A percentile compares a stretch with the other conserved stretches of the same genome.
Evolutionary conservation across 2,888 invertebrate species (phyloP).

Genomic region (Cosmorhoe ocellata): DNA sequence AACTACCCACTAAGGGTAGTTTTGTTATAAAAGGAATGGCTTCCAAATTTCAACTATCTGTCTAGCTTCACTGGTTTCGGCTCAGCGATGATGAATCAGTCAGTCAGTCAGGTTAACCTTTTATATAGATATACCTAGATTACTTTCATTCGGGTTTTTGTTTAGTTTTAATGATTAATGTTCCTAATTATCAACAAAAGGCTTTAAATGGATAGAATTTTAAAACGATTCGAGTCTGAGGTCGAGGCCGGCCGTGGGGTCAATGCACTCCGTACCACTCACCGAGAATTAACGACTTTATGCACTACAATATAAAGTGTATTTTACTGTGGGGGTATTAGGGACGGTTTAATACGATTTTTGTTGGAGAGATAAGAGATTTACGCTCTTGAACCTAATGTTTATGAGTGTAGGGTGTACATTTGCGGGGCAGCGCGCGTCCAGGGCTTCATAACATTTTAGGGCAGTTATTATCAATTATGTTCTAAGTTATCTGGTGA

Average conservation of each 20-base stretch:
- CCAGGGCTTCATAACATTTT: not conserved
- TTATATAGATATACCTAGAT: too few relatives aligned
- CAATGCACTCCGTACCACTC: conserved; percentile 2
- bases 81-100: too few relatives aligned
- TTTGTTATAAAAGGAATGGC: too few relatives aligned
- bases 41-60: too few relatives aligned
- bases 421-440: not conserved
- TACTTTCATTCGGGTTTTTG: too few relatives aligned
- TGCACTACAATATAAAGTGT: not conserved
- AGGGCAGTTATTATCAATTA: too few relatives aligned
- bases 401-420: not conserved
- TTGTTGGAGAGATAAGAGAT: not conserved
- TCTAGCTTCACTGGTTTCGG: too few relatives aligned
- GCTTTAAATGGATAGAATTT: not conserved
- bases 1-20: too few relatives aligned
- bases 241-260: conserved; percentile 5
- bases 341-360: not conserved
- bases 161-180: too few relatives aligned
- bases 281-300: not conserved
- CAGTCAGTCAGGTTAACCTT: too few relatives aligned
- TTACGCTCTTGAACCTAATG: conserved; percentile 1
- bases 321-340: not conserved
- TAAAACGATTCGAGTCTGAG: not conserved
- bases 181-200: not conserved
- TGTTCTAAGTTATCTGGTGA: too few relatives aligned